Conservation (phyloP, 2,797 vertebrate species). For the Chiloscyllium punctatum region DNA sequence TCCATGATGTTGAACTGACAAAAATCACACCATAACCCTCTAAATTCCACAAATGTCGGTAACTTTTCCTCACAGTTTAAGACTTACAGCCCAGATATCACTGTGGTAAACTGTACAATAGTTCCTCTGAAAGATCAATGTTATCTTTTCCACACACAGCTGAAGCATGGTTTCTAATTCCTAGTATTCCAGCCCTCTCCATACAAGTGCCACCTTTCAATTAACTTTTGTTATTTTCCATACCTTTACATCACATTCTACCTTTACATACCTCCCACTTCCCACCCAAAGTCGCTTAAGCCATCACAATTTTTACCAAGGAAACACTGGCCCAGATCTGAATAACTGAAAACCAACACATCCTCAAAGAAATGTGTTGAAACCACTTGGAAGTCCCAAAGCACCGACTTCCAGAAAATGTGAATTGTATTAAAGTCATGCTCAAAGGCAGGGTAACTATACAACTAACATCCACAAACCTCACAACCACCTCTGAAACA, state of each 20-base stretch:
- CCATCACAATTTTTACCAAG: not conserved
- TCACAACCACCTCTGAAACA: too few species aligned
- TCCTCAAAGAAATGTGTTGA: too few species aligned
- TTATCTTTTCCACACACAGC: not conserved
- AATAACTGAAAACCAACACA: too few species aligned
- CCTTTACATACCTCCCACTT: too few species aligned
- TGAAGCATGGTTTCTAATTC: not conserved
- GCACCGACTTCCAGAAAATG: too few species aligned
- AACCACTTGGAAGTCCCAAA: too few species aligned
- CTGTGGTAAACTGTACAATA: not conserved
- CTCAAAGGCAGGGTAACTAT: too few species aligned
- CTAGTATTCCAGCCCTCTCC: not conserved
- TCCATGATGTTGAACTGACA: too few species aligned
- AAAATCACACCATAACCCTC: not conserved
- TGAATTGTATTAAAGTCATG: too few species aligned
- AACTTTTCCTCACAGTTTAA: not conserved
- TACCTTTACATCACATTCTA: not conserved
- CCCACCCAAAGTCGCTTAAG: not conserved
- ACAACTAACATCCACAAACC: too few species aligned
- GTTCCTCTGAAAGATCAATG: not conserved
- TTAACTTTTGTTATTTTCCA: not conserved
- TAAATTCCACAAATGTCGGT: not conserved
- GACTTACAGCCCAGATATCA: not conserved
- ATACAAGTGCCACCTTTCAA: not conserved
- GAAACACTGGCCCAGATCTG: not conserved